These are phyloP conservation scores for Drosophila subsilvestris DNA, from an alignment of 2,888 invertebrate species.

Conservation along the genomic window DNA sequence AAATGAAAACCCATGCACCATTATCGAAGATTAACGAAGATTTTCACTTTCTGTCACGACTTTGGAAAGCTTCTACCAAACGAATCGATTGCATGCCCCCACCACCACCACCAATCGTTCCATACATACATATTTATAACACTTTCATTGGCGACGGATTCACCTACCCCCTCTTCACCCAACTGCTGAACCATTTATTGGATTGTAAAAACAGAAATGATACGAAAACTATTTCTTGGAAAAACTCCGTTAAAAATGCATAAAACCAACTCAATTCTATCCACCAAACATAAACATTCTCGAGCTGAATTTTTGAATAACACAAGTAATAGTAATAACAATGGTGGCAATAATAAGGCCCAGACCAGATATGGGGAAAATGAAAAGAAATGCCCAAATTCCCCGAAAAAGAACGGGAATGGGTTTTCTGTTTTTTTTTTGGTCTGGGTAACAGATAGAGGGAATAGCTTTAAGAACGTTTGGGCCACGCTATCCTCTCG, in stretches of 20 bases:
- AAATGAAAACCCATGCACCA: conserved; percentile 4
- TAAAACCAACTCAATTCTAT: conserved; percentile 48
- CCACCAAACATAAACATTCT: conserved; percentile 12
- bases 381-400: not conserved
- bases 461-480: conserved; percentile 3
- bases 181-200: conserved; percentile 14
- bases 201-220: conserved; percentile 45
- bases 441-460: not conserved
- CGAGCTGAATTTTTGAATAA: conserved; percentile 22
- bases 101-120: too few relatives aligned
- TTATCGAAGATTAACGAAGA: conserved; percentile 35
- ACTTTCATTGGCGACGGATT: conserved; percentile 52
- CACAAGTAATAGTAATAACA: conserved; percentile 49
- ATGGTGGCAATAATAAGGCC: conserved; percentile 45
- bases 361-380: conserved; percentile 15
- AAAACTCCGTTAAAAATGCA: conserved; percentile 53
- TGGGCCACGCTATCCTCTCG: not conserved
- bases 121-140: conserved; percentile 62
- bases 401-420: not conserved
- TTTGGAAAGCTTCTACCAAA: conserved; percentile 55
- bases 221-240: conserved; percentile 13
- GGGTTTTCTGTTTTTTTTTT: not conserved
- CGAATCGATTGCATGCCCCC: conserved; percentile 1
- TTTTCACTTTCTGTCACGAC: conserved; percentile 73
- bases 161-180: not conserved